Evolutionary conservation across 2,888 invertebrate genomes (phyloP).

Genomic region (Athalia cordata): DNA sequence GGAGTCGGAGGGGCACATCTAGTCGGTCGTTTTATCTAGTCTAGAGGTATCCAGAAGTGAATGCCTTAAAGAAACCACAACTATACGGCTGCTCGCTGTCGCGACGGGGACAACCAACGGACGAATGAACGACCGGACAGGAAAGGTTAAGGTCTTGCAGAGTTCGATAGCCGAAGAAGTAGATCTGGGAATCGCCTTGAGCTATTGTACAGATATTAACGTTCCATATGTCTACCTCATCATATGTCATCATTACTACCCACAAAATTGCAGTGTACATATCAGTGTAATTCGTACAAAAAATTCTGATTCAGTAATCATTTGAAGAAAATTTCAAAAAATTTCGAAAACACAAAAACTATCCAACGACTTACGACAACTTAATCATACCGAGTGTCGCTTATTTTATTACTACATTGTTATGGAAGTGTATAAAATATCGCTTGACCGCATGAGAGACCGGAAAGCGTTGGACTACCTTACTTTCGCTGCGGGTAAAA

Average conservation of each 20-base stretch:
- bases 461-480: slow-evolving; percentile 37
- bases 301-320: too few species aligned
- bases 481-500: neutral
- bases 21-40: slow-evolving; percentile 26
- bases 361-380: too few species aligned
- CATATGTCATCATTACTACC: neutral
- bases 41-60: slow-evolving; percentile 37
- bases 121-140: slow-evolving; percentile 36
- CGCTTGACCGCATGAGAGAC: slow-evolving; percentile 22
- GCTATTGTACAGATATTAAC: neutral
- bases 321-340: too few species aligned
- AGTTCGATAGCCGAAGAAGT: slow-evolving; percentile 60
- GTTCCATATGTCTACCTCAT: neutral
- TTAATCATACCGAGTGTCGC: too few species aligned
- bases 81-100: neutral
- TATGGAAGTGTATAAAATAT: slow-evolving; percentile 6
- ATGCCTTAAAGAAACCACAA: slow-evolving; percentile 38
- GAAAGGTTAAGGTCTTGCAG: slow-evolving; percentile 64
- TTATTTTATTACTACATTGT: too few species aligned
- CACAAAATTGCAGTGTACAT: neutral
- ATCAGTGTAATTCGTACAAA: too few species aligned
- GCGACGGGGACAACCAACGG: slow-evolving; percentile 26
- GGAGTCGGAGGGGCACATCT: slow-evolving; percentile 11
- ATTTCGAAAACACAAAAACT: too few species aligned
- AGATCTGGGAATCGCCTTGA: slow-evolving; percentile 43